phyloP scores from a whole-genome alignment of 37 sponge, comb jelly and placozoan species.

The Ephydatia muelleri region DNA sequence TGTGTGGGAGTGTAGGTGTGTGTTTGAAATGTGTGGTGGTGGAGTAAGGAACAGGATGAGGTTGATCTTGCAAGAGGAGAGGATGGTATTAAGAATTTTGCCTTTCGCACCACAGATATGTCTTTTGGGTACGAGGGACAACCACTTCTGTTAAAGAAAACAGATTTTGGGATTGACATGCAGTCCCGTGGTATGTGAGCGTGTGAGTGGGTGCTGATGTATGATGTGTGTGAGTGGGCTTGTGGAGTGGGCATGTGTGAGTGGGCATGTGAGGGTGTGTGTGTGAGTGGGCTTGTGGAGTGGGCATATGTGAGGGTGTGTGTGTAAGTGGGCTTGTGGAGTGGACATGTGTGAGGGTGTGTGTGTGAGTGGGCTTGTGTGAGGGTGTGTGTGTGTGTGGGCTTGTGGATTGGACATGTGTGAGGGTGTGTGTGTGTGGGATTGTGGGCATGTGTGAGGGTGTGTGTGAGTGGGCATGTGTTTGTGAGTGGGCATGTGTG shows the following conservation, averaged over 20 bases:
- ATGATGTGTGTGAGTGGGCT: background rate
- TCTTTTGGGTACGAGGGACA: slow-evolving; percentile 84
- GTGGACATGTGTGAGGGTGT: too few species aligned
- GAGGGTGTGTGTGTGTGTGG: slow-evolving; percentile 25
- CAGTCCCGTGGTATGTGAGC: slow-evolving; percentile 72
- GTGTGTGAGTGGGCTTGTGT: too few species aligned
- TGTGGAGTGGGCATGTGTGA: slow-evolving; percentile 23
- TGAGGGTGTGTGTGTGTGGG: background rate
- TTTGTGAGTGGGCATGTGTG: too few species aligned
- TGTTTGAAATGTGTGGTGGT: background rate
- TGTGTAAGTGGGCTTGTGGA: too few species aligned
- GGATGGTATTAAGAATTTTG: background rate
- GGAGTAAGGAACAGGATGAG: background rate
- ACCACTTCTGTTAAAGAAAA: slow-evolving; percentile 62
- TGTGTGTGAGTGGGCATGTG: slow-evolving; percentile 4
- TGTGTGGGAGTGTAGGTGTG: background rate
- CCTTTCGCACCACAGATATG: slow-evolving; percentile 58
- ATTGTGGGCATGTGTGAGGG: background rate
- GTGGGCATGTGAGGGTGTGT: too few species aligned
- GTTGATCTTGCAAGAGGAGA: too few species aligned
- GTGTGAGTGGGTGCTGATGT: too few species aligned
- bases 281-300: slow-evolving; percentile 3
- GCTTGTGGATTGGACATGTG: slow-evolving; percentile 8
- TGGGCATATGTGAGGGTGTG: too few species aligned
- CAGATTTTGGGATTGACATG: slow-evolving; percentile 98